phyloP scores from a whole-genome alignment of 2,113 vertebrate species.

The Fukomys damarensis region DNA sequence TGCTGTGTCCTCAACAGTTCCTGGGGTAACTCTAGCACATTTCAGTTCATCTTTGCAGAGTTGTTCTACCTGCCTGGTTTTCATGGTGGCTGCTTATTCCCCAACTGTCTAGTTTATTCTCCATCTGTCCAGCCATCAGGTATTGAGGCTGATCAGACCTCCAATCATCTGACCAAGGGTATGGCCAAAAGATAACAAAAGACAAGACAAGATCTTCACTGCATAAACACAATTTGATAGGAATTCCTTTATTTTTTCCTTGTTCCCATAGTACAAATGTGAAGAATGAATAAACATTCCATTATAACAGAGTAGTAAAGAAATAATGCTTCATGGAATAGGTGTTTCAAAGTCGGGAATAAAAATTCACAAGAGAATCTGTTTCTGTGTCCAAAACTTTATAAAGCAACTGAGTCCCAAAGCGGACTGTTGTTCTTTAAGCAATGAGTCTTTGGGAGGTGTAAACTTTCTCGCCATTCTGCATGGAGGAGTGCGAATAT shows the following conservation, averaged over 20 bases:
- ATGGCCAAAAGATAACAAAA: too few species aligned
- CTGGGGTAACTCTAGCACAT: not conserved
- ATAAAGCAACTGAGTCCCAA: conserved; percentile 33
- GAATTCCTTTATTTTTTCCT: conserved; percentile 25
- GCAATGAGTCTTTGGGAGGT: conserved; percentile 94
- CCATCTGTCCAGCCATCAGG: not conserved
- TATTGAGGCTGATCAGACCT: too few species aligned
- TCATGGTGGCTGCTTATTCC: not conserved
- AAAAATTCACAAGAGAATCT: not conserved
- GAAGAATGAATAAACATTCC: not conserved
- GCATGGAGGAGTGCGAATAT: conserved; percentile 93
- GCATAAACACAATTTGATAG: not conserved
- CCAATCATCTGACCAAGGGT: too few species aligned
- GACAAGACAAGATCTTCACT: too few species aligned
- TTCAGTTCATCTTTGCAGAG: not conserved
- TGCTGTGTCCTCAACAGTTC: too few species aligned
- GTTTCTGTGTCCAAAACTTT: not conserved
- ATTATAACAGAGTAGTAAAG: not conserved
- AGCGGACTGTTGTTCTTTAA: conserved; percentile 66
- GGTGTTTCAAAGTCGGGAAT: not conserved
- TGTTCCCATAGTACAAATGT: conserved; percentile 9
- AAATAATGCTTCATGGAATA: not conserved
- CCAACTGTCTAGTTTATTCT: not conserved
- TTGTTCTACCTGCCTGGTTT: not conserved
- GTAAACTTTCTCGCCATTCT: conserved; percentile 95